Percentiles rank a stretch among this genome's conserved stretches.
Evolutionary conservation across 23 tunicate species (phyloP).

Genomic region (Trididemnum miniatum): DNA sequence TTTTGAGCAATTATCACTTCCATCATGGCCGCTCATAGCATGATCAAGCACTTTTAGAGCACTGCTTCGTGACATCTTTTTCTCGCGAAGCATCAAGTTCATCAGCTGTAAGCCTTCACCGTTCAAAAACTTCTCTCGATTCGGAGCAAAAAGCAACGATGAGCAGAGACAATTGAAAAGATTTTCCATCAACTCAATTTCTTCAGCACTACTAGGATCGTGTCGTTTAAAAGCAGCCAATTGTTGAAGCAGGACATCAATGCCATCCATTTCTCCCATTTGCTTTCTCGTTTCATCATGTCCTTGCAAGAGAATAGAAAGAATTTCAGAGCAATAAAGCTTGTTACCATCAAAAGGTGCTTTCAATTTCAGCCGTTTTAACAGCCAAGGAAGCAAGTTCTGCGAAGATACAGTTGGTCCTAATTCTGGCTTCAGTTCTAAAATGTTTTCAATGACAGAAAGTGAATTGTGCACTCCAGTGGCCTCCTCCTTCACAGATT

Average conservation of each 20-base stretch:
- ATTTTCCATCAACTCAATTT: slow-evolving; percentile 95
- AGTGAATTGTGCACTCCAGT: slow-evolving; percentile 83
- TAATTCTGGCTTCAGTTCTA: slow-evolving; percentile 76
- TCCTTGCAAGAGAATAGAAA: slow-evolving; percentile 85
- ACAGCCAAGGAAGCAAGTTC: slow-evolving; percentile 77
- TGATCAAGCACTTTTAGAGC: slow-evolving; percentile 91
- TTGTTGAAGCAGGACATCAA: slow-evolving; percentile 81
- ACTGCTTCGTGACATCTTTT: slow-evolving; percentile 93
- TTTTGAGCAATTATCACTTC: slow-evolving; percentile 79
- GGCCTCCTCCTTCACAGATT: slow-evolving; percentile 86
- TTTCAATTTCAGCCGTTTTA: slow-evolving; percentile 72
- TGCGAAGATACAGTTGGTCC: slow-evolving; percentile 52
- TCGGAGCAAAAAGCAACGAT: slow-evolving; percentile 48
- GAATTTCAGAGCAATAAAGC: slow-evolving; percentile 75
- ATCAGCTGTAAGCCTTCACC: slow-evolving; percentile 98
- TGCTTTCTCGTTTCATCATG: slow-evolving; percentile 64
- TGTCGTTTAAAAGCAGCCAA: slow-evolving; percentile 89
- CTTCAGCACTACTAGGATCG: slow-evolving; percentile 79
- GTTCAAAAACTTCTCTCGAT: slow-evolving; percentile 72
- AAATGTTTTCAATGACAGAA: slow-evolving; percentile 78
- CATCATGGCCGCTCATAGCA: slow-evolving; percentile 90
- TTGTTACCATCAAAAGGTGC: slow-evolving; percentile 84
- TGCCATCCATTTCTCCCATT: slow-evolving; percentile 88
- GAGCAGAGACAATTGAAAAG: slow-evolving; percentile 89
- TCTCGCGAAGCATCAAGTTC: slow-evolving; percentile 96